Evolutionary conservation across 2,797 vertebrate genomes (phyloP).

Genomic region (Mus caroli): DNA sequence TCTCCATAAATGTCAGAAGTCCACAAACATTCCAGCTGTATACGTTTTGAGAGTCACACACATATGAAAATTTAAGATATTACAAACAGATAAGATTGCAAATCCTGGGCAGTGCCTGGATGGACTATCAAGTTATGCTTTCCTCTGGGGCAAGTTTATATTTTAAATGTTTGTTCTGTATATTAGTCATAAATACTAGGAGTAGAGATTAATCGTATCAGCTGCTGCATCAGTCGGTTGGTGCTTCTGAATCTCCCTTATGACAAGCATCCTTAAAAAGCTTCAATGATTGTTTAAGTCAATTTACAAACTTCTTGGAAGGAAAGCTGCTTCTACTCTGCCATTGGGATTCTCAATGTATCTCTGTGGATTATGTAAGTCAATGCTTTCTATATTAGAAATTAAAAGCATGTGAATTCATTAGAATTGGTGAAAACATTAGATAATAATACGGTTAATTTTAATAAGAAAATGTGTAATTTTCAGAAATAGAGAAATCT

Average conservation of each 20-base stretch:
- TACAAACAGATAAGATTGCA: conserved; percentile 11
- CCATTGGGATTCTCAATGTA: neutral
- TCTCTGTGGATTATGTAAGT: neutral
- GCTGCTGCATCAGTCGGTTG: neutral
- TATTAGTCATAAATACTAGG: neutral
- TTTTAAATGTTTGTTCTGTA: neutral
- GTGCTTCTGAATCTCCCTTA: neutral
- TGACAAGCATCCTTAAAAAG: neutral
- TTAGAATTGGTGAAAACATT: neutral
- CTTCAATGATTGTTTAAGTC: neutral
- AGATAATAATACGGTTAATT: neutral
- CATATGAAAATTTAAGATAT: neutral
- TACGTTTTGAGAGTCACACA: neutral
- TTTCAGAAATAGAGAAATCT: neutral
- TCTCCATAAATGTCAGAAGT: neutral
- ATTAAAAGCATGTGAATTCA: conserved; percentile 10
- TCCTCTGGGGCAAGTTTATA: neutral
- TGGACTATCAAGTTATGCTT: neutral
- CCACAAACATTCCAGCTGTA: neutral
- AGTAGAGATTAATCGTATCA: neutral
- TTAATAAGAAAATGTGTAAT: conserved; percentile 10
- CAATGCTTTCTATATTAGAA: neutral
- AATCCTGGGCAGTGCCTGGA: neutral
- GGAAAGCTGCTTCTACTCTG: neutral
- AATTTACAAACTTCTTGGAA: neutral